A percentile compares a stretch with the other conserved stretches of the same genome.
phyloP scores from a whole-genome alignment of 1,140 invertebrate species.

The Catajapyx aquilonaris region DNA sequence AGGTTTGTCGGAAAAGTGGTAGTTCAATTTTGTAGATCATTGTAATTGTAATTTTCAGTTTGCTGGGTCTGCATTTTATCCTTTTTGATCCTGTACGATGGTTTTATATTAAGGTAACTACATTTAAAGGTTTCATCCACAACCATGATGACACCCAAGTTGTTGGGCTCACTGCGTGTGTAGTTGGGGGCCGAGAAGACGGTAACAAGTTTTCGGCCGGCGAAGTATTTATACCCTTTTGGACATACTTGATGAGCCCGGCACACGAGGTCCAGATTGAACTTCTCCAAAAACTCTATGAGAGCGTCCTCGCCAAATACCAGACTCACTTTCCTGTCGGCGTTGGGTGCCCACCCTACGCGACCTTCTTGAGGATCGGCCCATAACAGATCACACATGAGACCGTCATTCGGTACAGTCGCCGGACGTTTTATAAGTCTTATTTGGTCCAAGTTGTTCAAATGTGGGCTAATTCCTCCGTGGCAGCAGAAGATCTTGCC shows the following conservation, averaged over 20 bases:
- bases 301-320: conserved; percentile 7
- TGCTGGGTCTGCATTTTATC: too few relatives aligned
- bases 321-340: too few relatives aligned
- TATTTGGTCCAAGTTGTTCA: conserved; percentile 18
- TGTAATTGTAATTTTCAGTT: too few relatives aligned
- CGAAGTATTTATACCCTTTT: conserved; percentile 12
- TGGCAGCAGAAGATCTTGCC: conserved; percentile 34
- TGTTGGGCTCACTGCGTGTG: neutral
- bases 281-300: conserved; percentile 17
- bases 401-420: conserved; percentile 19
- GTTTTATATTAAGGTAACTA: too few relatives aligned
- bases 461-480: conserved; percentile 28
- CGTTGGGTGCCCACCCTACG: too few relatives aligned
- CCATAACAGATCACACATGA: conserved; percentile 14
- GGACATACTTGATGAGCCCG: conserved; percentile 20
- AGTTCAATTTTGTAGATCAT: too few relatives aligned
- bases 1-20: too few relatives aligned
- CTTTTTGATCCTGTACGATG: too few relatives aligned
- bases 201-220: conserved; percentile 12
- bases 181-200: conserved; percentile 14
- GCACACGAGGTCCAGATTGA: conserved; percentile 20
- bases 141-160: too few relatives aligned
- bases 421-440: conserved; percentile 18
- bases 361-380: too few relatives aligned
- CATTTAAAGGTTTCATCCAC: too few relatives aligned